Base-by-base conservation (phyloP, 2,888 invertebrate genomes). In the Eudemis profundana region DNA sequence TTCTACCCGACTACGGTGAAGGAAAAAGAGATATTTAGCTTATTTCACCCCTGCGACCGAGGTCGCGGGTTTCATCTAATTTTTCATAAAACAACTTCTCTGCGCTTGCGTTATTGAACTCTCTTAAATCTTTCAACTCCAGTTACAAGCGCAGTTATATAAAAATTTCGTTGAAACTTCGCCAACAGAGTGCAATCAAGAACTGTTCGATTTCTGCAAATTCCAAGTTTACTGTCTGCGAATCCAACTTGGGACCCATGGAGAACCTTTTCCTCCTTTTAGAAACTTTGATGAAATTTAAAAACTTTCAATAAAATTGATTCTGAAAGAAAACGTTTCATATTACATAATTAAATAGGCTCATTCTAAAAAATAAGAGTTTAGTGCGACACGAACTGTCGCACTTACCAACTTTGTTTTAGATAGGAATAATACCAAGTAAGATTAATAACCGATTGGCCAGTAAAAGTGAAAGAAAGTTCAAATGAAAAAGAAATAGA, bases 111-210 rank as follows among this genome's bases (percentile, higher is more conserved):
- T n/a, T 33, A 27, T 40, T 17, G 14, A 61, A 33, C 10, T 46
- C 53, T 8, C 33, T 44, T 57, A 62, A 71, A 72, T 70, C 69
- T 64, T 61, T 17, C 64, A 78, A 77, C 70, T 75, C 73, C 65
- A 68, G 67, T 70, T 72, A 67, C 69, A 42, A 56, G 4, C 17
- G 51, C 23, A 42, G 27, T 12, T 70, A 71, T 74, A 75, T 76
- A 80, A 81, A 80, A 85, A 83, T 84, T n/a, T 86, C 82, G 78
- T 77, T 79, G 74, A 76, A 87, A 86, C 83, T 82, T 79, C 79
- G 46, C 77, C 75, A 78, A 82, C 81, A 80, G 75, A 80, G 79
- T 83, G 87, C 89, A 89, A 89, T 90, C 89, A 87, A 79, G 83
- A 75, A 76, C 78, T 73, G 79, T 84, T 82, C 82, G 83, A 86